Evolutionary conservation across 2,113 vertebrate species (phyloP), one percentile per base, ranked within the genome.

Genomic region (Semicossyphus pulcher): DNA sequence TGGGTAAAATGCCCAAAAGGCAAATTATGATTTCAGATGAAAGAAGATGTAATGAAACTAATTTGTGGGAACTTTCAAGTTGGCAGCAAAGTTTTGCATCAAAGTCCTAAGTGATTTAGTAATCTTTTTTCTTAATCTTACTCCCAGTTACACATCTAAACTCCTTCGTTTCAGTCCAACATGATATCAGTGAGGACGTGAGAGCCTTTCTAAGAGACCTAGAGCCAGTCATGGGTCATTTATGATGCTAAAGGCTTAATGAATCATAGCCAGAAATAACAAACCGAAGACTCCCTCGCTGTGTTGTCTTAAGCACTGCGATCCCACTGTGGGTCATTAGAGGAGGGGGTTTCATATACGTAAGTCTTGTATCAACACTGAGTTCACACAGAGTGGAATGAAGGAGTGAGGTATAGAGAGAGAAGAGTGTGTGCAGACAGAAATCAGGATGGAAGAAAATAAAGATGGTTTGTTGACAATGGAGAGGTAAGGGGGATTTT

Each of bases 221-320:
- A 2, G 68, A 68, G 66, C 7, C 53, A 41, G 70, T 66, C 76
- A 70, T 6, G 57, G 51, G 69, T 80, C 72, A 63, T 81, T 86
- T 81, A 29, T 49, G 75, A 82, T 47, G 61, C 28, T 69, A 84
- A 77, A 62, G 67, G 39, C 58, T 80, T 74, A 63, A 67, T 83
- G 87, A 86, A 83, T 89, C 82, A 75, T 10, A 36, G 78, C 84
- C 88, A 88, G 81, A 18, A 83, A 86, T n/a, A 90, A 89, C 84
- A 91, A 88, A 84, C 76, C 83, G 49, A 65, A 84, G 74, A 45
- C 78, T 83, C 81, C 65, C 36, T 63, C 12, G 0, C 49, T 78
- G 62, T 88, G 71, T 87, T 84, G 64, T 65, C 78, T 81, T 78
- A 84, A 87, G 76, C 74, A 63, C 53, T 61, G 41, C 0, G 37